Percentiles rank a stretch among this genome's conserved stretches.
phyloP scores from a whole-genome alignment of 2,888 invertebrate genomes.

The Drosophila formosana region DNA sequence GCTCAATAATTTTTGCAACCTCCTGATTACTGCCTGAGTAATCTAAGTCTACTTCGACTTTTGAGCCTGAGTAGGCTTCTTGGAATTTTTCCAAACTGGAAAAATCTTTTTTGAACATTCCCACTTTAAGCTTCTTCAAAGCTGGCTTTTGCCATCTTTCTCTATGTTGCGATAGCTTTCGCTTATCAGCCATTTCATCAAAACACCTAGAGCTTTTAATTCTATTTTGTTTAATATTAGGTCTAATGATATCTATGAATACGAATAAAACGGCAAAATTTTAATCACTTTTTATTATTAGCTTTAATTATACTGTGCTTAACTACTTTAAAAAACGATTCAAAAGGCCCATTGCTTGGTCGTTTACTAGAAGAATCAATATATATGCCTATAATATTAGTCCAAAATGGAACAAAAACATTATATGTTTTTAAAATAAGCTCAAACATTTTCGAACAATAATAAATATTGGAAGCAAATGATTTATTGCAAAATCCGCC shows the following conservation, averaged over 20 bases:
- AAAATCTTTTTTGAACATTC: no score
- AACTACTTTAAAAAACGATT: no score
- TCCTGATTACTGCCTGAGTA: no score
- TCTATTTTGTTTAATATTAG: background rate
- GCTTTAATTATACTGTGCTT: no score
- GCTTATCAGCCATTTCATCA: background rate
- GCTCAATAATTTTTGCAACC: no score
- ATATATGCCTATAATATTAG: background rate
- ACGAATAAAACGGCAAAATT: background rate
- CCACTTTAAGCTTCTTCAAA: background rate
- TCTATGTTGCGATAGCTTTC: background rate
- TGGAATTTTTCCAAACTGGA: background rate
- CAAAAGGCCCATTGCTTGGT: no score
- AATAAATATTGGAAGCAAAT: no score
- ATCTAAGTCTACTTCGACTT: background rate
- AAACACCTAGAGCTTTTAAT: background rate
- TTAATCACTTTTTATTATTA: background rate
- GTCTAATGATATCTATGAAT: background rate
- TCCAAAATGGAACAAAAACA: background rate
- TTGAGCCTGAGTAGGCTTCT: background rate
- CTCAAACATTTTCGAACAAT: background rate
- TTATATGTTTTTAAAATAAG: no score
- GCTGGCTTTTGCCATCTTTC: background rate
- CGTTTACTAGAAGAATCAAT: background rate
- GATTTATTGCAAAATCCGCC: no score